Base-by-base conservation (phyloP, 2,888 invertebrate species). In the Stenotaenia linearis region DNA sequence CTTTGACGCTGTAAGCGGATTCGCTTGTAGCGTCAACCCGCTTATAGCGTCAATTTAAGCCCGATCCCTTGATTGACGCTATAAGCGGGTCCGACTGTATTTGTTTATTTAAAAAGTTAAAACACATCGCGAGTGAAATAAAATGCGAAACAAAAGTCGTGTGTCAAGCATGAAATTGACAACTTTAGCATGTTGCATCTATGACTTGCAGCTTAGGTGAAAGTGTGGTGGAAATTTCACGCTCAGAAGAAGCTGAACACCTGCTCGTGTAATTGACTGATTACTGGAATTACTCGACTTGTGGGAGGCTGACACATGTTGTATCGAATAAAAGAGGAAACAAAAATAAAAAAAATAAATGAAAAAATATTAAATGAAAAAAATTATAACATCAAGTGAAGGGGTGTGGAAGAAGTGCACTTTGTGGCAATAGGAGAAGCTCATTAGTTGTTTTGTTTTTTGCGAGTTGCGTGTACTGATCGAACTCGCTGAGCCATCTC, bases 241-340 rank as follows among this genome's bases (percentile, higher is more conserved):
- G 56, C 56, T 56, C 56, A 56, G 56, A 56, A 56, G 56, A 56
- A 56, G 56, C n/a, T 56, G 56, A 56, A 56, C 56, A 56, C 56
- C 56, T 56, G 56, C 56, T 56, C 56, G n/a, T 56, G 56, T 56
- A 56, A 56, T 56, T 56, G 56, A 56, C 56, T 56, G 56, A 56
- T 56, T 56, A 56, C 56, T 18, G 56, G 56, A 56, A 56, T 56
- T 5, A 56, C 56, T 56, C 23, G 56, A 18, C n/a, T 21, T 56
- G 56, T 56, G 56, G 5, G 56, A 56, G 56, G 56, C 56, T 18
- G 56, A 56, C 56, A 56, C 56, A 18, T 56, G 56, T 56, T 56
- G 56, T 56, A 56, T 56, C 56, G 56, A 56, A 56, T 18, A 56
- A 56, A 56, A 56, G 56, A 5, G 56, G 18, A 56, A 18, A 56